Evolutionary conservation across 1,140 invertebrate genomes (phyloP), one percentile per base, ranked within the genome.

Genomic region (Drosophila rhopaloa): DNA sequence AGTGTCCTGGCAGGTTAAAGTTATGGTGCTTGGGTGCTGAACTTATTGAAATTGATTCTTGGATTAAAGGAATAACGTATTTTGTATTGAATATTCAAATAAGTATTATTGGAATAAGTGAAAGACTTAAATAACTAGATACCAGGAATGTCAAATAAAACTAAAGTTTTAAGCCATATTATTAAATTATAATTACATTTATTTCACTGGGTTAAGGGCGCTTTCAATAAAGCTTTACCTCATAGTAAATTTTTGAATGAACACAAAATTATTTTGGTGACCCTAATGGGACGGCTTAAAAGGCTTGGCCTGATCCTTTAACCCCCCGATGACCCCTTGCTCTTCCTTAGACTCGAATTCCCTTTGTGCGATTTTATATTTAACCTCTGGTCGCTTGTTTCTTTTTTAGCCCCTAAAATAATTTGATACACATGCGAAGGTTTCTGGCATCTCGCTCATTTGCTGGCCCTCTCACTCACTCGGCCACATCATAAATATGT

Each of bases 401-500:
- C 54, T 65, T 67, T 80, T 83, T 68, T 65, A 35, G 51, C 57
- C 60, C 60, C 53, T 47, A 43, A 62, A 70, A 78, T 75, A 75
- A 70, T 78, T 78, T 78, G 58, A 46, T 47, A 60, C 61, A 68
- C 74, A 78, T 51, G 41, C 16, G 40, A 32, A 35, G 58, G 46
- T 46, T 50, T 32, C 38, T 54, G 40, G 13, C 7, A 10, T 41
- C 44, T 27, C 24, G 32, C 38, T 44, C 54, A 16, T 11, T 29
- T 14, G 32, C 19, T 14, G 14, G 51, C 19, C 29, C 44, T 38
- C 56, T 53, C 53, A 48, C 57, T 71, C 57, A 61, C 61, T 53
- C 47, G 48, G 63, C 71, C 78, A 79, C 77, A 67, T 83, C 81
- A 85, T 83, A 83, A 83, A 85, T 83, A 83, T 83, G 72, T 60